Evolutionary conservation across 1,140 invertebrate species (phyloP), one percentile per base, ranked within the genome.

Genomic region (Streblospio benedicti): DNA sequence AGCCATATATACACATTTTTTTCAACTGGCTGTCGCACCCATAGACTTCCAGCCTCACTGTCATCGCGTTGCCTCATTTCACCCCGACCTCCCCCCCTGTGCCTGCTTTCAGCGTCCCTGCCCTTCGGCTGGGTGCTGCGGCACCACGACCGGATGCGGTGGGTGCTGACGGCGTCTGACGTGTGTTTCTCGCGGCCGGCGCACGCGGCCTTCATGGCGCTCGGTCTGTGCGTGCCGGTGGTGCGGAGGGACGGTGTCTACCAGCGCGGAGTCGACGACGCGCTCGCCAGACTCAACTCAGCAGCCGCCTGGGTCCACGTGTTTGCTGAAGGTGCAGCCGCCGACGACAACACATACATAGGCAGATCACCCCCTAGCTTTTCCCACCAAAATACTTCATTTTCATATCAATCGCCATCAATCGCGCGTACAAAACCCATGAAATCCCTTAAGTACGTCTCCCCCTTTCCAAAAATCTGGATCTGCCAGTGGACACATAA

Each of bases 271-370:
- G 86, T 97, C 64, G 87, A 97, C 76, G 93, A 95, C 77, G 87
- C 89, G 73, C 81, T 97, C 52, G 88, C 95, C 71, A 85, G 87
- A 66, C 81, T 97, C 49, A 82, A 86, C 55, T n/a, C n/a, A n/a
- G 74, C 81, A 61, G 93, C 94, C n/a, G 83, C 87, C 57, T 99
- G 95, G 94, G 84, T 98, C 44, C 95, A 99, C 75, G 85, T 98
- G 28, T 99, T 97, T 81, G 90, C 90, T 5, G 87, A 88, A 80
- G 95, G 77, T 76, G 57, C 49, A 51, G 55, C n/a, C n/a, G n/a
- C n/a, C n/a, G n/a, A n/a, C n/a, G n/a, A n/a, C n/a, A n/a, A n/a
- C n/a, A n/a, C n/a, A n/a, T n/a, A n/a, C n/a, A n/a, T n/a, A n/a
- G n/a, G n/a, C n/a, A n/a, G n/a, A n/a, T n/a, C n/a, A n/a, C n/a